Evolutionary conservation across 2,797 vertebrate genomes (phyloP).

Genomic region (Kryptolebias ocellatus): DNA sequence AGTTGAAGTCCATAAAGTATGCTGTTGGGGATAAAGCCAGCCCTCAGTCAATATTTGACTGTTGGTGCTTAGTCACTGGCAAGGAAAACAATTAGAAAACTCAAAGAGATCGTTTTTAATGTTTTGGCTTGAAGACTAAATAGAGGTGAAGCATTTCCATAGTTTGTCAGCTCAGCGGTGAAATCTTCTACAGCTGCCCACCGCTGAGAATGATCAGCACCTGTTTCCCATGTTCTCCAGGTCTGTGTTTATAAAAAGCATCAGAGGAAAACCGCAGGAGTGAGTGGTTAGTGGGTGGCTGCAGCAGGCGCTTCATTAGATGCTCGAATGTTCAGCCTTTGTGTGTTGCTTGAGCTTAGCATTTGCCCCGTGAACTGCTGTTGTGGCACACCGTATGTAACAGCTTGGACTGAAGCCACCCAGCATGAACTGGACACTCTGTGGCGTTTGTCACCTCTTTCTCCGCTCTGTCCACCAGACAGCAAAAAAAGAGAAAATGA

Average conservation of each 20-base stretch:
- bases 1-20: conserved; percentile 40
- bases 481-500: conserved; percentile 29
- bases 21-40: conserved; percentile 41
- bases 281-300: conserved; percentile 59
- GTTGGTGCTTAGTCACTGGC: conserved; percentile 51
- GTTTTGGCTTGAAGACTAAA: conserved; percentile 7
- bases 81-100: conserved; percentile 52
- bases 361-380: conserved; percentile 47
- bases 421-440: conserved; percentile 52
- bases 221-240: conserved; percentile 62
- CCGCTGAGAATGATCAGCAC: conserved; percentile 42
- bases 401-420: conserved; percentile 68
- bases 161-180: conserved; percentile 15
- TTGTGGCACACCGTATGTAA: conserved; percentile 49
- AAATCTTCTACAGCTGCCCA: conserved; percentile 33
- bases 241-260: conserved; percentile 66
- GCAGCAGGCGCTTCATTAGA: conserved; percentile 45
- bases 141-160: conserved; percentile 28
- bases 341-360: conserved; percentile 8
- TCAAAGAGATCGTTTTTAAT: conserved; percentile 29
- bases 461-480: conserved; percentile 63
- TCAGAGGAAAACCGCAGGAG: conserved; percentile 52
- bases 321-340: conserved; percentile 23
- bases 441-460: conserved; percentile 27
- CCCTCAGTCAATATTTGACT: conserved; percentile 76